Conservation (phyloP, 2,797 vertebrate species). For the Acipenser transmontanus region DNA sequence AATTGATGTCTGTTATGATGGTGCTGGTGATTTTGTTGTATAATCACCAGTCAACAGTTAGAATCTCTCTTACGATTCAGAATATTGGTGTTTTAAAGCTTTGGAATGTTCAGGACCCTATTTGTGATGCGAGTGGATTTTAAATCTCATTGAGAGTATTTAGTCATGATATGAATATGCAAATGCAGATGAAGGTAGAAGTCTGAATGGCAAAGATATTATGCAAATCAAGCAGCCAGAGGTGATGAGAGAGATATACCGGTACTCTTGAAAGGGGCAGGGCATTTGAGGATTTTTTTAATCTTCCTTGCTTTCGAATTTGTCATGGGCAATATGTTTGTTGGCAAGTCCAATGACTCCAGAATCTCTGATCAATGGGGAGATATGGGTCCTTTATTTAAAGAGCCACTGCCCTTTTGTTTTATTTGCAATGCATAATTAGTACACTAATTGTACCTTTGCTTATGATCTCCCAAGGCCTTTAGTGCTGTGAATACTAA, state of each 20-base stretch:
- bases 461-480: background rate
- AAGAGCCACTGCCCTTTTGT: background rate
- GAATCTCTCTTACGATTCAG: background rate
- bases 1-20: background rate
- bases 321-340: slow-evolving; percentile 10
- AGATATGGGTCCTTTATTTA: slow-evolving; percentile 9
- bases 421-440: background rate
- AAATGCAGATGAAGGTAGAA: slow-evolving; percentile 53
- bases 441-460: no score
- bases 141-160: background rate
- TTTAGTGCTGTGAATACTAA: no score
- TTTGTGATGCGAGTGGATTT: slow-evolving; percentile 23
- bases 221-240: slow-evolving; percentile 46
- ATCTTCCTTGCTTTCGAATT: slow-evolving; percentile 11
- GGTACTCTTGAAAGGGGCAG: slow-evolving; percentile 10
- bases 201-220: slow-evolving; percentile 55
- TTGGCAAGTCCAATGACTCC: background rate
- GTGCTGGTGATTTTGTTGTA: background rate
- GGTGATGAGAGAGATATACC: slow-evolving; percentile 24
- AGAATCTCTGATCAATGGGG: background rate
- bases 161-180: slow-evolving; percentile 43
- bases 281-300: slow-evolving; percentile 5
- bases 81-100: background rate
- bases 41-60: background rate
- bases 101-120: slow-evolving; percentile 21